Evolutionary conservation across 1,140 invertebrate species (phyloP), one percentile per base, ranked within the genome.

Genomic region (Adoxophyes honmai): DNA sequence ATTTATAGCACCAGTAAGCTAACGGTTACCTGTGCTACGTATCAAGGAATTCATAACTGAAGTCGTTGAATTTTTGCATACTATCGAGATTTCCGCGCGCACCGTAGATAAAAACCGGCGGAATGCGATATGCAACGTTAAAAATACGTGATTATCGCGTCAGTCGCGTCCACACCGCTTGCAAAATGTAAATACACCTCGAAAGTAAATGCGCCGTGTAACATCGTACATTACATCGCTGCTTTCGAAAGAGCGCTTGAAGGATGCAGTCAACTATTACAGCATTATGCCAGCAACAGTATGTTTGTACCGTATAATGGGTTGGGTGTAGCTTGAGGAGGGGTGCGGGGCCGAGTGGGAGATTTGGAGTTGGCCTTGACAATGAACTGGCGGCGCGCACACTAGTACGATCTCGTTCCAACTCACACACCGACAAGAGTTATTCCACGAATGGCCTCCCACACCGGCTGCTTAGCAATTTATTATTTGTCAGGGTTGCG

Each of bases 311-410:
- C 68, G 68, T 69, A 79, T 86, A 80, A 84, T 79, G 78, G 78
- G 72, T 62, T 64, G 62, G 9, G 16, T 52, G 63, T 68, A 59
- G 62, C 64, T 55, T 68, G 70, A 60, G 66, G 70, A 70, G 71
- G 75, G 67, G 68, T 68, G 72, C 68, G 73, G 75, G 70, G 63
- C 68, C 66, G 68, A 77, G 76, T 75, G 77, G 81, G 72, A 86
- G 79, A 85, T 88, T 88, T 81, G 85, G 85, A 68, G 85, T 82
- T 88, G 82, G 85, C 85, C 85, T 88, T 88, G 85, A 83, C 85
- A 88, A 80, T 88, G 82, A 86, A 88, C 85, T 75, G 85, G 78
- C 82, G 79, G 81, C 81, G 64, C 78, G 64, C 79, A 80, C 75
- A 81, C 76, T 60, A 53, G 34, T 14, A 55, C n/a, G 60, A 65